Evolutionary conservation across 2,797 vertebrate genomes (phyloP), one percentile per base, ranked within the genome.

Genomic region (Sebastes taczanowskii): DNA sequence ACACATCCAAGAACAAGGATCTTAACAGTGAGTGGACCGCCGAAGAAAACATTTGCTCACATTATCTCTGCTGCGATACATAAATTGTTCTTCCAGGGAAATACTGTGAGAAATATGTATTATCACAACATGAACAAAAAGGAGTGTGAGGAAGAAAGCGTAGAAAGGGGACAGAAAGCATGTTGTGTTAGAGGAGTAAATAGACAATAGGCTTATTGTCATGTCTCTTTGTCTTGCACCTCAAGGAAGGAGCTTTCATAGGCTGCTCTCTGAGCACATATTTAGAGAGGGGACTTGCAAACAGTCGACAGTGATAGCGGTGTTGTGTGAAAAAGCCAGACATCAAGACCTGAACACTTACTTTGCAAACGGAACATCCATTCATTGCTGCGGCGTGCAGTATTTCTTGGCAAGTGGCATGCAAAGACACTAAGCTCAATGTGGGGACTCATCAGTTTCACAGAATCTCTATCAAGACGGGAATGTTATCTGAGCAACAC

Each of bases 181-280:
- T 74, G 74, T 74, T 76, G 69, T 80, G 74, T 72, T 78, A 76
- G 81, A 53, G 62, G 34, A 71, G 86, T 77, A 92, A 91, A 93
- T 62, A 90, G 61, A 90, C 58, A 79, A 78, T 73, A 77, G 76
- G 68, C 55, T 60, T 68, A 73, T 85, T 92, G 75, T 86, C 75
- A 83, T 82, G 63, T 80, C 32, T 81, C 74, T 77, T 82, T 79
- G 83, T 79, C 59, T 81, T 78, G 55, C 74, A 85, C 84, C 81
- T 88, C 20, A 59, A 86, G 84, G 79, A 81, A 53, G 65, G 65
- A 62, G 66, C 64, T 85, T 75, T 87, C 77, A 69, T 29, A 52
- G 34, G 77, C 84, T 86, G 52, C 83, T 84, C 74, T 89, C 72
- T 73, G 52, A 80, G 86, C 69, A 74, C 64, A 73, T 81, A 83